These are phyloP conservation scores for Calameuta pallipes DNA, from an alignment of 2,888 invertebrate genomes.

Conservation along the genomic window DNA sequence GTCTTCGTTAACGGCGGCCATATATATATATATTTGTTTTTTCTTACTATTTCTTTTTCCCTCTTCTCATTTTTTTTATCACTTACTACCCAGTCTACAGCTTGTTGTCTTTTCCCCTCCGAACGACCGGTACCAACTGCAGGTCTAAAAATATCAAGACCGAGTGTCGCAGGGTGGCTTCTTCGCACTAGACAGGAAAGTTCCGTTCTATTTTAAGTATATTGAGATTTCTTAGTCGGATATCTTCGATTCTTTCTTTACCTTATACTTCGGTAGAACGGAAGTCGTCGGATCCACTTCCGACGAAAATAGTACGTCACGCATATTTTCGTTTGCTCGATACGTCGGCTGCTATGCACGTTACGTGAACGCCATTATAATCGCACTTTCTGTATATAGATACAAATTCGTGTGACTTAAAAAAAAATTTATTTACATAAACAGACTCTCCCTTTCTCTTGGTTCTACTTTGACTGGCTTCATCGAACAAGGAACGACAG, in stretches of 20 bases:
- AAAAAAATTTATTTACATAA: neutral
- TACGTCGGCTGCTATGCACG: neutral
- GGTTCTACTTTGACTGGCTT: neutral
- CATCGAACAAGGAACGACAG: neutral
- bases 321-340: neutral
- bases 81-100: neutral
- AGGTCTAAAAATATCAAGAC: neutral
- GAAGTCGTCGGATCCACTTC: constrained; percentile 26
- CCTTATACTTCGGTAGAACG: neutral
- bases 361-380: neutral
- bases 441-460: neutral
- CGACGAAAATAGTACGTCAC: constrained; percentile 25
- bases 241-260: neutral
- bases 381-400: neutral
- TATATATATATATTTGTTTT: neutral
- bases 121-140: neutral
- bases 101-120: neutral
- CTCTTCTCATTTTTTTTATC: neutral
- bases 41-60: neutral
- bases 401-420: neutral
- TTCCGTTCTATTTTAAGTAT: neutral
- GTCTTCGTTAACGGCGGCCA: neutral
- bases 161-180: neutral
- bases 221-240: neutral
- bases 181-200: neutral